A percentile compares a stretch with the other conserved stretches of the same genome.
These are phyloP conservation scores for Ips typographus DNA, from an alignment of 1,140 invertebrate genomes.

Conservation along the genomic window DNA sequence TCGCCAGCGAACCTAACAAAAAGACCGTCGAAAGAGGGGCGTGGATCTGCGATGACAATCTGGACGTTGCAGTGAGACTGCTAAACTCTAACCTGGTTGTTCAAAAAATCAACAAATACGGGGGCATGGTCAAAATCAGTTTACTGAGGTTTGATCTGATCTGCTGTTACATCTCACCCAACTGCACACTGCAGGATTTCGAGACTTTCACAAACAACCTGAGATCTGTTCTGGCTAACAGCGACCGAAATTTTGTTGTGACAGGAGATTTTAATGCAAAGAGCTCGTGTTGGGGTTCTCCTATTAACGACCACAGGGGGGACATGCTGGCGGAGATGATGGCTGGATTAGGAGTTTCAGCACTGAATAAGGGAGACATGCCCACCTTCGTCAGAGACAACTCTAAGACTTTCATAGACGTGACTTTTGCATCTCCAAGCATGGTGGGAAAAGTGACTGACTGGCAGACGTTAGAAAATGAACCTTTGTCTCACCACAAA, in stretches of 20 bases:
- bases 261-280: constrained; percentile 2
- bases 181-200: neutral
- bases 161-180: neutral
- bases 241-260: neutral
- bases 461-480: neutral
- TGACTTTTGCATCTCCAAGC: neutral
- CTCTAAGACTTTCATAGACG: neutral
- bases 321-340: constrained; percentile 1
- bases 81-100: neutral
- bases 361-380: neutral
- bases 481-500: neutral
- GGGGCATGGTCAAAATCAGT: neutral
- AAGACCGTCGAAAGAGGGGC: neutral
- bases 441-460: neutral
- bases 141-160: neutral
- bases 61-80: neutral
- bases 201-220: neutral
- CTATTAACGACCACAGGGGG: neutral
- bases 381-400: neutral
- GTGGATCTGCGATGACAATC: neutral
- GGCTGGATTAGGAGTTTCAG: neutral
- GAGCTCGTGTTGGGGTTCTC: neutral
- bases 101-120: neutral
- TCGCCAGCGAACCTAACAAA: neutral
- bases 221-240: neutral